Evolutionary conservation across 2,797 vertebrate genomes (phyloP), one percentile per base, ranked within the genome.

Genomic region (Acipenser transmontanus): DNA sequence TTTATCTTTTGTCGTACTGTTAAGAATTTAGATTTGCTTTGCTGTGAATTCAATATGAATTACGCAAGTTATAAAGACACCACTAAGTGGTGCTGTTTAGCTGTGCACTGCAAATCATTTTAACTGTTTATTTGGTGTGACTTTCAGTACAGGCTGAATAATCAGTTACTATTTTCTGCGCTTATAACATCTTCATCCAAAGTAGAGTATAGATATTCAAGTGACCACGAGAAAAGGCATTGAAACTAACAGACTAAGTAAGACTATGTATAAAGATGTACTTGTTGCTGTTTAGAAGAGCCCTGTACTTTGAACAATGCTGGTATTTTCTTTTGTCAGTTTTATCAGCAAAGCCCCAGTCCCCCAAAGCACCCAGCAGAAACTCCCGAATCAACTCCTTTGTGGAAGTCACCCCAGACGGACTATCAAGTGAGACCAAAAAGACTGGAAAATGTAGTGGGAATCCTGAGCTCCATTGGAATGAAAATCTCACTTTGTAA

Each of bases 381-480:
- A 87, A 89, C 4, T 84, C 91, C 0, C 90, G 94, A 8, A 89
- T 97, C 78, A 95, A 84, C 88, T 95, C 93, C 49, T 98, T 93
- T 0, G 94, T 98, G 70, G 96, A 98, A 76, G 94, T 98, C 82
- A 91, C 91, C 0, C 91, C 92, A 0, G 96, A 98, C 0, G 95
- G 94, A 13, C 90, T 98, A 71, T 88, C 82, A 80, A 90, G 92
- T 0, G 95, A 98, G 81, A 96, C 93, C 68, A 98, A 94, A 85
- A 97, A 95, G 81, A 98, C 96, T 0, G 93, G 92, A 77, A 98
- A 96, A 84, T 93, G 94, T 76, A 94, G 89, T 0, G 95, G 96
- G 66, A 87, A 91, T 78, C 88, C 91, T 0, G 95, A 98, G 82
- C 88, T 98, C 68, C 93, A 95, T 79, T 98, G 95, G 94, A 97